Base-by-base conservation (phyloP, 2,113 vertebrate genomes). In the Ameiurus melas region DNA sequence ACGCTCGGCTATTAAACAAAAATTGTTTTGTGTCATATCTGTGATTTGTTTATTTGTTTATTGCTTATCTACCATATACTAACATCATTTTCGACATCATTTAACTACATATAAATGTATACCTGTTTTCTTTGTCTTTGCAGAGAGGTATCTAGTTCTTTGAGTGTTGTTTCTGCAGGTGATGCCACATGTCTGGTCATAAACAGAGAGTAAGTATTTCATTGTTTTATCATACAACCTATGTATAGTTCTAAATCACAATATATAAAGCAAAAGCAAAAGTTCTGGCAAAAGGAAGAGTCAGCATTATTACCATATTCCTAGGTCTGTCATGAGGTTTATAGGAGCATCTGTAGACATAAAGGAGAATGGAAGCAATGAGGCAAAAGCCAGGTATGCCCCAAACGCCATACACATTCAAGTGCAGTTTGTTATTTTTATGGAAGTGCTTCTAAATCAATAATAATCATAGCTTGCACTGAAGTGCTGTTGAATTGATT, bases 111-210 rank as follows among this genome's bases (percentile, higher is more conserved):
- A 17, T 83, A 33, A 57, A 22, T 58, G 13, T 43, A 64, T n/a
- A 27, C 17, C 25, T 82, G 87, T 84, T 22, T 90, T 90, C 43
- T 53, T 53, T 83, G 62, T 78, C 39, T 91, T 58, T 86, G 25
- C 62, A 96, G 95, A 86, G 94, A 96, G 73, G 93, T 93, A 8
- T 73, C 92, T 53, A 91, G 90, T 62, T 91, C 91, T 14, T 89
- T 88, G 79, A 94, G 92, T 83, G 93, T 94, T 39, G 90, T 93
- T 5, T 95, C 95, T 73, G 88, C 75, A 14, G 91, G 90, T 16
- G 90, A 93, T 13, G 95, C 95, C 27, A 94, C 92, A 8, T 96
- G 95, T 79, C 89, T 95, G 89, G 87, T 93, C 68, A 92, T 95
- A 84, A 91, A 95, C 91, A 93, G 92, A 93, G 93, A 96, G 95